These are phyloP conservation scores for Muscidifurax raptorellus DNA, from an alignment of 1,140 invertebrate species.

Conservation along the genomic window DNA sequence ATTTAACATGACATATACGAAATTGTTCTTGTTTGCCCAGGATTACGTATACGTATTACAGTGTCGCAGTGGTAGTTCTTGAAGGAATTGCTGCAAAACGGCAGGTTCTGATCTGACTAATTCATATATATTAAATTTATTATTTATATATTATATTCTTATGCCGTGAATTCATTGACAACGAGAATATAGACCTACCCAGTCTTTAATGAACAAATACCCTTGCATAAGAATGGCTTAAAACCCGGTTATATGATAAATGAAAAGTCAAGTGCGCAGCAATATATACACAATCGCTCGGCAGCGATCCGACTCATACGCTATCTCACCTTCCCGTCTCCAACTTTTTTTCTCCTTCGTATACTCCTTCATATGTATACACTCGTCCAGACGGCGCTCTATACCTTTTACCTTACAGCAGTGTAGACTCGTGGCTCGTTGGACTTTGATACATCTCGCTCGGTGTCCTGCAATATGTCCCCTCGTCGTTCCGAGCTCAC, in stretches of 20 bases:
- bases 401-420: neutral
- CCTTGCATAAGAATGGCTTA: neutral
- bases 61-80: no score
- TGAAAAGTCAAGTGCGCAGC: neutral
- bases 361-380: constrained; percentile 32
- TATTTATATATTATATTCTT: no score
- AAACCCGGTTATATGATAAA: neutral
- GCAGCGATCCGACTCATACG: neutral
- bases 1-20: constrained; percentile 13
- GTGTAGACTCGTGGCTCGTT: constrained; percentile 8
- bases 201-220: no score
- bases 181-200: no score
- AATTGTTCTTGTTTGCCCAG: constrained; percentile 4
- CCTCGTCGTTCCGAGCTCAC: constrained; percentile 41
- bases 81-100: no score
- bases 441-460: constrained; percentile 69
- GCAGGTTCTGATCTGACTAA: no score
- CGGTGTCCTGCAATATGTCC: constrained; percentile 59
- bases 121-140: no score
- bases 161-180: no score
- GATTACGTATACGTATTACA: no score
- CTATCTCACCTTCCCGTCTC: neutral
- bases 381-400: constrained; percentile 38
- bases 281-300: neutral
- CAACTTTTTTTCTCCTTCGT: constrained; percentile 50